phyloP scores from a whole-genome alignment of 2,113 vertebrate species.

The Hippoglossus stenolepis region DNA sequence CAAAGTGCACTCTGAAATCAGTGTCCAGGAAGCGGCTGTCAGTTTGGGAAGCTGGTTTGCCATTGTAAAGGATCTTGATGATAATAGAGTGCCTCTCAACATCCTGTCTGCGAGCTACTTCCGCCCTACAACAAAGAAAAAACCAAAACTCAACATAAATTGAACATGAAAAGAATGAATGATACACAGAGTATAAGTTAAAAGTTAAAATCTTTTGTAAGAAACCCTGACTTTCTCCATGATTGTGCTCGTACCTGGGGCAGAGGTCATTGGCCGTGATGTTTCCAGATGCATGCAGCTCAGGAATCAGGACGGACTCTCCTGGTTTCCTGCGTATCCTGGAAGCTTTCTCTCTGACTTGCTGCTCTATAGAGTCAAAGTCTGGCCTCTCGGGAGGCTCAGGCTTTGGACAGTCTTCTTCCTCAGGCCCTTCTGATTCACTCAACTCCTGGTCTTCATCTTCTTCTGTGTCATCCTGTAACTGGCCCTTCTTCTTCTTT shows the following conservation, averaged over 20 bases:
- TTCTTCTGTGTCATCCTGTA: constrained; percentile 72
- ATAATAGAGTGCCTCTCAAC: constrained; percentile 86
- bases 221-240: too few species aligned
- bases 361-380: constrained; percentile 79
- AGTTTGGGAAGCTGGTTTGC: constrained; percentile 95
- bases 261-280: constrained; percentile 90
- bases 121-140: constrained; percentile 80
- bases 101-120: constrained; percentile 89
- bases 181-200: too few species aligned
- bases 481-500: constrained; percentile 53
- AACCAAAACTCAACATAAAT: not conserved
- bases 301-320: constrained; percentile 87
- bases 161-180: too few species aligned
- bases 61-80: constrained; percentile 92
- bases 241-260: constrained; percentile 84
- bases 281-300: constrained; percentile 86
- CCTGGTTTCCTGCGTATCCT: constrained; percentile 89
- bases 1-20: constrained; percentile 95
- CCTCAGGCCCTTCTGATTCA: constrained; percentile 58
- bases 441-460: constrained; percentile 75
- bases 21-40: constrained; percentile 84
- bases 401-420: constrained; percentile 85
- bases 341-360: constrained; percentile 87
- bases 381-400: constrained; percentile 81
- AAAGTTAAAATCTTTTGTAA: too few species aligned